Evolutionary conservation across 2,113 vertebrate species (phyloP).

Genomic region (Probosciger aterrimus): DNA sequence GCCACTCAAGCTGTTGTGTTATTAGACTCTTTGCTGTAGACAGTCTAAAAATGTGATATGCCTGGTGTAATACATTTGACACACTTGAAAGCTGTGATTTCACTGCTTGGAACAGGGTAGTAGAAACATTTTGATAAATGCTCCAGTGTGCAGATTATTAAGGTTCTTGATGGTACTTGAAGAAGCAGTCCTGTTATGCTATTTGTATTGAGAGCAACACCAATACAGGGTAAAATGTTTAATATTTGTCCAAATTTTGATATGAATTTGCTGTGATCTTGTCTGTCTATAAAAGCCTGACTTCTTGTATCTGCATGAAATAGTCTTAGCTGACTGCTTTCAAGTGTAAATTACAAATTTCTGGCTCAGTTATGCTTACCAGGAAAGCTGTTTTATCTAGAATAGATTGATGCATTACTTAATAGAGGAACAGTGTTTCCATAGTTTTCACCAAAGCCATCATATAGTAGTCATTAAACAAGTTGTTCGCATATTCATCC

Average conservation of each 20-base stretch:
- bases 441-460: neutral
- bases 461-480: neutral
- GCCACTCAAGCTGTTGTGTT: conserved; percentile 9
- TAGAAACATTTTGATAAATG: conserved; percentile 55
- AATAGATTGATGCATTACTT: neutral
- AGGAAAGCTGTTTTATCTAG: neutral
- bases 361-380: neutral
- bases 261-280: neutral
- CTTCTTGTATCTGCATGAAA: neutral
- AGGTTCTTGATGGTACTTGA: neutral
- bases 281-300: neutral
- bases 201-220: neutral
- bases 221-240: neutral
- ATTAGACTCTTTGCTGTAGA: neutral
- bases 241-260: neutral
- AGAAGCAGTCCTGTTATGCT: neutral
- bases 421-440: neutral
- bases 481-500: neutral
- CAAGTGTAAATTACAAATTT: neutral
- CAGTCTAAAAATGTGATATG: neutral
- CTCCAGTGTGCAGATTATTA: neutral
- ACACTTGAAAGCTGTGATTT: conserved; percentile 11
- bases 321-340: neutral
- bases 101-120: neutral
- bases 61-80: neutral